phyloP scores from a whole-genome alignment of 2,113 vertebrate genomes.

The Polypterus bichir region DNA sequence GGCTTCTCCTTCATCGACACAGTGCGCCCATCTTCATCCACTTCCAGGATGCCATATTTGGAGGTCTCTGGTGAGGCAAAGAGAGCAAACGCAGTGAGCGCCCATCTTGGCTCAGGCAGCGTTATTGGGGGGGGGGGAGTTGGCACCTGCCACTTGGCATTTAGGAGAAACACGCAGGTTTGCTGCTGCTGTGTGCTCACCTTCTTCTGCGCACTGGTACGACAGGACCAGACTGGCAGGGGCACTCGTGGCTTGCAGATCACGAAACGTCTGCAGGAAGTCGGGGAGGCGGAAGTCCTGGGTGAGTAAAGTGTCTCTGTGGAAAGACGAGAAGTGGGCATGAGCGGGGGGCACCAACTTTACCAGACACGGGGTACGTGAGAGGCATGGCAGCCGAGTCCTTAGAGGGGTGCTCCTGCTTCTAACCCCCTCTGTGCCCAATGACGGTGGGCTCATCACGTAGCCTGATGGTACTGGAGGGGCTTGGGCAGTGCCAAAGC shows the following conservation, averaged over 20 bases:
- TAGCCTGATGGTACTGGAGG: no score
- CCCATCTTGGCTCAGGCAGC: not conserved
- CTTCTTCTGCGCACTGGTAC: slow-evolving; percentile 53
- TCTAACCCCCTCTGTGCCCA: no score
- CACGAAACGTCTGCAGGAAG: slow-evolving; percentile 33
- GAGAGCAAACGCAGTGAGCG: not conserved
- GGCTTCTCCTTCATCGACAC: slow-evolving; percentile 58
- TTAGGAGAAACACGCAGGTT: not conserved
- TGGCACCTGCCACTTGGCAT: not conserved
- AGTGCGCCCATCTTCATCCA: slow-evolving; percentile 33
- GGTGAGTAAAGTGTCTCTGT: slow-evolving; percentile 60
- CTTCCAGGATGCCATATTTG: slow-evolving; percentile 61
- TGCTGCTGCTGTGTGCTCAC: slow-evolving; percentile 21
- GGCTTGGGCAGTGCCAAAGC: no score
- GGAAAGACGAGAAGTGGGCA: slow-evolving; percentile 6
- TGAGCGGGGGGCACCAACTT: no score
- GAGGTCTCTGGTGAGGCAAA: slow-evolving; percentile 38
- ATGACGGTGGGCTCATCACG: no score
- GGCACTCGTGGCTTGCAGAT: slow-evolving; percentile 27
- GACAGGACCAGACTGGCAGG: slow-evolving; percentile 48
- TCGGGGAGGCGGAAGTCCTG: slow-evolving; percentile 56
- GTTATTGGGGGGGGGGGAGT: no score
- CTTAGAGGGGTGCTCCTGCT: no score
- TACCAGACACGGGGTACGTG: no score
- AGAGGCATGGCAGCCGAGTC: no score